Conservation (phyloP, 2,888 invertebrate genomes). For the Dione juno region DNA sequence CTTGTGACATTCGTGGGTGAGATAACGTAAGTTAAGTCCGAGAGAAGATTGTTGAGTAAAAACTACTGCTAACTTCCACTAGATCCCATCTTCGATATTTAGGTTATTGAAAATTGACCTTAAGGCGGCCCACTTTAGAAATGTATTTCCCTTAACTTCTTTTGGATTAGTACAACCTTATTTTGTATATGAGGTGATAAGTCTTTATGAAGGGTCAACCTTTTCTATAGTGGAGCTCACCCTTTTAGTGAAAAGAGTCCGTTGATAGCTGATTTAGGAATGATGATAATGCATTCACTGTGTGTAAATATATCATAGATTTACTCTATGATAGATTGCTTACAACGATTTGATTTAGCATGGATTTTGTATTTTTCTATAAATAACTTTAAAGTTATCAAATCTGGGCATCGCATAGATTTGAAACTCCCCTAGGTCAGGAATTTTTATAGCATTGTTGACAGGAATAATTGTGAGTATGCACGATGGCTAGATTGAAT, state of each 20-base stretch:
- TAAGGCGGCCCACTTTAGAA: constrained; percentile 58
- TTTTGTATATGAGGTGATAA: constrained; percentile 84
- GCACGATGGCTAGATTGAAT: constrained; percentile 57
- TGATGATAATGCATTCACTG: constrained; percentile 80
- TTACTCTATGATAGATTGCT: constrained; percentile 78
- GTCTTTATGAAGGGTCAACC: constrained; percentile 84
- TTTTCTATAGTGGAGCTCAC: constrained; percentile 82
- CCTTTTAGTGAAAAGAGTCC: constrained; percentile 84
- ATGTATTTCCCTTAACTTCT: constrained; percentile 55
- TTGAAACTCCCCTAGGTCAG: constrained; percentile 53
- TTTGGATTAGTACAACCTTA: constrained; percentile 80
- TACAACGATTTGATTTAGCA: constrained; percentile 54
- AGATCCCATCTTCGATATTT: constrained; percentile 68
- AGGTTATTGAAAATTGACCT: constrained; percentile 64
- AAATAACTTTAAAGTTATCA: constrained; percentile 22
- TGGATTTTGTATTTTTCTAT: constrained; percentile 33
- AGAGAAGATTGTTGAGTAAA: constrained; percentile 83
- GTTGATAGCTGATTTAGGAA: constrained; percentile 84
- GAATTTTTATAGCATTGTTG: constrained; percentile 58
- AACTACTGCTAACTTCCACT: constrained; percentile 80
- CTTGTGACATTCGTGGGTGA: constrained; percentile 79
- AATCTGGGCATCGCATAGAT: constrained; percentile 28
- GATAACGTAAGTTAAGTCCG: constrained; percentile 84
- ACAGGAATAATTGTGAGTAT: constrained; percentile 42
- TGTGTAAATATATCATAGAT: constrained; percentile 83